These are phyloP conservation scores for Parnassius apollo DNA, from an alignment of 2,888 invertebrate genomes.

Conservation along the genomic window DNA sequence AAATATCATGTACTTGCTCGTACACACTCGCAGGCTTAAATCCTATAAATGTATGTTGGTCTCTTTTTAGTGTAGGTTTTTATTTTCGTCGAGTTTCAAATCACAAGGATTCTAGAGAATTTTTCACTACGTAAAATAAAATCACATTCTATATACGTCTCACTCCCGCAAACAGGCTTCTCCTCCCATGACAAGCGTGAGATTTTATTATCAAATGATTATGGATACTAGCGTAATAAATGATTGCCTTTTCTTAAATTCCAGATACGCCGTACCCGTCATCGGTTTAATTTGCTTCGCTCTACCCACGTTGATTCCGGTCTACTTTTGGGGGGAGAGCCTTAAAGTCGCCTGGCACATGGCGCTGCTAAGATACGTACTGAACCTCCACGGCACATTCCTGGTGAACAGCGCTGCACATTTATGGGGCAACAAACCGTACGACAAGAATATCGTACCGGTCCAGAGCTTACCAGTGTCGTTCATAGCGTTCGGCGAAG, in stretches of 20 bases:
- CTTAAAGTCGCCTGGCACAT: slow-evolving; percentile 55
- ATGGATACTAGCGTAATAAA: too few species aligned
- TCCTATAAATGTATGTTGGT: too few species aligned
- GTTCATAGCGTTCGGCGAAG: slow-evolving; percentile 46
- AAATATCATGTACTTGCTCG: too few species aligned
- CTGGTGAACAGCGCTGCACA: slow-evolving; percentile 84
- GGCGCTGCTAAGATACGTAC: slow-evolving; percentile 72
- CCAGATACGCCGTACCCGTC: slow-evolving; percentile 81
- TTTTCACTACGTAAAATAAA: too few species aligned
- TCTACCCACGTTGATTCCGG: slow-evolving; percentile 60
- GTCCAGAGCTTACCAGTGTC: slow-evolving; percentile 40
- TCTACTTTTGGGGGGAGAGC: slow-evolving; percentile 81
- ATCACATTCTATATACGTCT: too few species aligned
- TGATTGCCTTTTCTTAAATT: slow-evolving; percentile 2
- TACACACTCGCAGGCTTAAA: too few species aligned
- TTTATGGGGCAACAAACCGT: slow-evolving; percentile 65
- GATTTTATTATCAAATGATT: too few species aligned
- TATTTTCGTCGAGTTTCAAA: too few species aligned
- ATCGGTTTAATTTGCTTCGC: slow-evolving; percentile 81
- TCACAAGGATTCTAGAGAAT: too few species aligned
- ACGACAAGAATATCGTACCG: slow-evolving; percentile 55
- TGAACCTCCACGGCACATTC: slow-evolving; percentile 69
- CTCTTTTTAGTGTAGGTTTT: too few species aligned
- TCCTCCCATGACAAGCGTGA: too few species aligned
- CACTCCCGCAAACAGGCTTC: too few species aligned